These are phyloP conservation scores for Diglossa cyanea DNA, from an alignment of 2,797 vertebrate genomes.

Conservation along the genomic window DNA sequence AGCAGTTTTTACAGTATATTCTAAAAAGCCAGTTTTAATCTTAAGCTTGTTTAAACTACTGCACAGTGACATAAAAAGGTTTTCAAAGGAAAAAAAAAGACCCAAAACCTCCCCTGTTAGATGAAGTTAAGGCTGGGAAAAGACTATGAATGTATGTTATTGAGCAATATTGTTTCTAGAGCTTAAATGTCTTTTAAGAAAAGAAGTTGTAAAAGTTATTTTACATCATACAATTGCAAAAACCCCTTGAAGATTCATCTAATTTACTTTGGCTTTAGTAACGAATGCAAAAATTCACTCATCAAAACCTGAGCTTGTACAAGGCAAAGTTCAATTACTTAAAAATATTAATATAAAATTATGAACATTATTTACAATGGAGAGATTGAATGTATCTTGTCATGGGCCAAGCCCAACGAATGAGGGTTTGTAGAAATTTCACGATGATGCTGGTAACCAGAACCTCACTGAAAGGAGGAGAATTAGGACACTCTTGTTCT, in stretches of 20 bases:
- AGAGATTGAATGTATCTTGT: not conserved
- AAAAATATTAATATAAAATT: conserved; percentile 63
- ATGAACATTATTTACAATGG: conserved; percentile 64
- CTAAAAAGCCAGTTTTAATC: conserved; percentile 26
- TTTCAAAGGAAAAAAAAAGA: not conserved
- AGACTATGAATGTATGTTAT: not conserved
- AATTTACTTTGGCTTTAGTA: not conserved
- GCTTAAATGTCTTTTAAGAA: conserved; percentile 17
- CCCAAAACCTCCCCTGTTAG: not conserved
- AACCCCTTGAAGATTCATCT: not conserved
- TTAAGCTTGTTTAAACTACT: conserved; percentile 47
- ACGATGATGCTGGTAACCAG: not conserved
- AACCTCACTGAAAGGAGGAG: not conserved
- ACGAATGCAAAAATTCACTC: conserved; percentile 34
- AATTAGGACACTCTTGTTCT: conserved; percentile 83
- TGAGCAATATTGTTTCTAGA: conserved; percentile 2
- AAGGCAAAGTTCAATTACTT: conserved; percentile 35
- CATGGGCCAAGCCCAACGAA: not conserved
- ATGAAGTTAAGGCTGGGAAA: conserved; percentile 21
- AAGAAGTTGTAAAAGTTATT: conserved; percentile 28
- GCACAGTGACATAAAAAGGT: not conserved
- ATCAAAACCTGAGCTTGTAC: conserved; percentile 38
- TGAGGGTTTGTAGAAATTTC: not conserved
- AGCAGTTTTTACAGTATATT: not conserved
- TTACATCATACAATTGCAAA: conserved; percentile 24